Conservation (phyloP, 2,888 invertebrate species). For the Gisinianus flammeolus region DNA sequence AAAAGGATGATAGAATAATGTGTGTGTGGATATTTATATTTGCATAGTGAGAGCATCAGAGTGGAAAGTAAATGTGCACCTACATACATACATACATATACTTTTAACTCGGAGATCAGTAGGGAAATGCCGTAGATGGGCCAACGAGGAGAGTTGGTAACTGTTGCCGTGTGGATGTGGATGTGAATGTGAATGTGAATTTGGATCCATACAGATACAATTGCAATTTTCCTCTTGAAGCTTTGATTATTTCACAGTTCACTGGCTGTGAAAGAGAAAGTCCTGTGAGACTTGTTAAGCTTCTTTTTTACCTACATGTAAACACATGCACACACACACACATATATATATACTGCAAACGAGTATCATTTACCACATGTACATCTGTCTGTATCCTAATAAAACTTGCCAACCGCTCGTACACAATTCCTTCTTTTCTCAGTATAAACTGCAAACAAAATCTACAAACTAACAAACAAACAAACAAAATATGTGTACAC, state of each 20-base stretch:
- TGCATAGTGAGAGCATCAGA: neutral
- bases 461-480: neutral
- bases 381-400: neutral
- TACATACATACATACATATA: neutral
- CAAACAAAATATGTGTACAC: neutral
- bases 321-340: slow-evolving; percentile 1
- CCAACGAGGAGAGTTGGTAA: too few relatives aligned
- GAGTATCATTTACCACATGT: neutral
- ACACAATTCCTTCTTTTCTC: too few relatives aligned
- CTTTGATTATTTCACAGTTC: slow-evolving; percentile 27
- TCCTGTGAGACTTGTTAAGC: slow-evolving; percentile 12
- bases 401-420: neutral
- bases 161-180: too few relatives aligned
- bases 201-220: too few relatives aligned
- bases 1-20: neutral
- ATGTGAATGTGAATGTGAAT: too few relatives aligned
- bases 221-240: slow-evolving; percentile 34
- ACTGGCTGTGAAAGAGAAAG: slow-evolving; percentile 34
- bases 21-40: neutral
- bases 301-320: neutral
- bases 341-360: neutral
- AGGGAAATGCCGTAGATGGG: slow-evolving; percentile 5
- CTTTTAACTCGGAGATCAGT: neutral
- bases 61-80: neutral
- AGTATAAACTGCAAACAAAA: neutral